Percentiles rank a stretch among this genome's conserved stretches.
phyloP scores from a whole-genome alignment of 2,113 vertebrate species.

The Glaucomys volans region DNA sequence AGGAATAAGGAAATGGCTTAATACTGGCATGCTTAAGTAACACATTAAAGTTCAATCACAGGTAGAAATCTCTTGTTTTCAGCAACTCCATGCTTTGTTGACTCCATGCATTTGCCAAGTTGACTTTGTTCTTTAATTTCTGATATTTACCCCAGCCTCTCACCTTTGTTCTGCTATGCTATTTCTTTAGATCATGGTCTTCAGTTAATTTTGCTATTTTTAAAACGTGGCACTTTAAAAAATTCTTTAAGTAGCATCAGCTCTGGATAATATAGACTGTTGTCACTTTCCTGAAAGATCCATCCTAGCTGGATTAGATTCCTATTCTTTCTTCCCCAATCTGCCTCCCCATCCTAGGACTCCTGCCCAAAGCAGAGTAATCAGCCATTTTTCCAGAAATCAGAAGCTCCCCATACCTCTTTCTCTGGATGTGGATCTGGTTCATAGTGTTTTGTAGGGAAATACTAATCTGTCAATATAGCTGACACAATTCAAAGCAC shows the following conservation, averaged over 20 bases:
- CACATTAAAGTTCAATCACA: not conserved
- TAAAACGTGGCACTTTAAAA: conserved; percentile 2
- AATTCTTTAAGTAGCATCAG: not conserved
- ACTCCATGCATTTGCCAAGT: not conserved
- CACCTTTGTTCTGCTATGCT: not conserved
- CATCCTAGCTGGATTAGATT: not conserved
- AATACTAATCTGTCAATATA: not conserved
- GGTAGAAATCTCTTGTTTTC: not conserved
- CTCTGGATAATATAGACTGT: not conserved
- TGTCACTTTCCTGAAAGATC: not conserved
- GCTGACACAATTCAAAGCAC: not conserved
- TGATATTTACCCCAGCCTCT: not conserved
- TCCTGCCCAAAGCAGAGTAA: not conserved
- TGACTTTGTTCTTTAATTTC: not conserved
- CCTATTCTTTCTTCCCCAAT: not conserved
- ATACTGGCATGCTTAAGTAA: not conserved
- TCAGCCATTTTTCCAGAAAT: not conserved
- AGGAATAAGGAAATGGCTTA: not conserved
- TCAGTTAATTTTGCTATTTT: not conserved
- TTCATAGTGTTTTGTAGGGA: too few species aligned
- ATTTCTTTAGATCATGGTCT: not conserved
- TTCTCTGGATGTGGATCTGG: not conserved
- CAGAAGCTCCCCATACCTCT: not conserved
- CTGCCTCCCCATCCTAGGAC: not conserved
- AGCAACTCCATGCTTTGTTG: not conserved